Percentiles rank a stretch among this genome's conserved stretches.
These are phyloP conservation scores for Streblospio benedicti DNA, from an alignment of 1,140 invertebrate species.

Conservation along the genomic window DNA sequence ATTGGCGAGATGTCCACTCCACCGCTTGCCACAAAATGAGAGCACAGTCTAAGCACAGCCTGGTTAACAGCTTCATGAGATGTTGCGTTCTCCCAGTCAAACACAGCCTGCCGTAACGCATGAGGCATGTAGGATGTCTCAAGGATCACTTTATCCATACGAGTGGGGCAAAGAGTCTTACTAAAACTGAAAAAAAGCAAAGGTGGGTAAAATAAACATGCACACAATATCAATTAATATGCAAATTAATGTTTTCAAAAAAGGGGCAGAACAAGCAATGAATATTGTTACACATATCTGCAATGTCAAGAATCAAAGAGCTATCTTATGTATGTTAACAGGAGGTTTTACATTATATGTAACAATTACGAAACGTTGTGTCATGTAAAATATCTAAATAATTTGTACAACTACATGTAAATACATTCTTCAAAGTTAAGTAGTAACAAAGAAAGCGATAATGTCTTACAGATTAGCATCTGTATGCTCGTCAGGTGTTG, in stretches of 20 bases:
- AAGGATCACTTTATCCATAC: conserved; percentile 27
- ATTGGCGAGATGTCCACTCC: neutral
- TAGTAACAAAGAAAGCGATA: neutral
- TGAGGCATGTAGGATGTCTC: conserved; percentile 25
- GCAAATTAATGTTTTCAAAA: too few relatives aligned
- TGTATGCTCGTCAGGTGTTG: too few relatives aligned
- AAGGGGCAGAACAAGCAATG: too few relatives aligned
- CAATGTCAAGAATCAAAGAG: too few relatives aligned
- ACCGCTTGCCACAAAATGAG: conserved; percentile 19
- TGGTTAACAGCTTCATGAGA: conserved; percentile 31
- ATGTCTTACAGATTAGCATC: conserved; percentile 3
- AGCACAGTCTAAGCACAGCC: conserved; percentile 26
- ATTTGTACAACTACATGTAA: too few relatives aligned
- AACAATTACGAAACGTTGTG: too few relatives aligned
- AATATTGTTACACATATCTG: too few relatives aligned
- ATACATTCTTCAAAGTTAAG: neutral
- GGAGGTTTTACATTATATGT: too few relatives aligned
- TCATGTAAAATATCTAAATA: too few relatives aligned
- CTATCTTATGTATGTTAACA: too few relatives aligned
- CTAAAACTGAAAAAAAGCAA: conserved; percentile 28
- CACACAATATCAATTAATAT: too few relatives aligned
- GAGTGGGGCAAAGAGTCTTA: conserved; percentile 27
- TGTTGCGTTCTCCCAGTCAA: conserved; percentile 33
- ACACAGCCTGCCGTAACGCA: conserved; percentile 27
- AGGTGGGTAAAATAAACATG: neutral